phyloP scores from a whole-genome alignment of 92 coral and sea anemone genomes.

The Actinernus sp. region DNA sequence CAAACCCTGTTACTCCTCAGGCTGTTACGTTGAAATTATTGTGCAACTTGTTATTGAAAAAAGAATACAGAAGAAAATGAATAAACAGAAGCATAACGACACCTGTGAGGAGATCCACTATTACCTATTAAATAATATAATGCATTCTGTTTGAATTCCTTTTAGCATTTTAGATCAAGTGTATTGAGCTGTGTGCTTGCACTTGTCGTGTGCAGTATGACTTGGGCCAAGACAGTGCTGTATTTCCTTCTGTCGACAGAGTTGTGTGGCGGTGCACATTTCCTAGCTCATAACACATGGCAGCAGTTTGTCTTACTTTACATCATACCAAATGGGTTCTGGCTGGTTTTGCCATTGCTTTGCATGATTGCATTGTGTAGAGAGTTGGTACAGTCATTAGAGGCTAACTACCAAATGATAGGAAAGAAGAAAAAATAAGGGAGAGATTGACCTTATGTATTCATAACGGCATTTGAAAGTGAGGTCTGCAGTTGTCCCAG shows the following conservation, averaged over 20 bases:
- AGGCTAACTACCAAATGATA: not conserved
- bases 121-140: too few relatives aligned
- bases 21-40: too few relatives aligned
- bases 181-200: conserved; percentile 21
- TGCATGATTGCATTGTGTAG: conserved; percentile 27
- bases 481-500: too few relatives aligned
- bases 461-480: too few relatives aligned
- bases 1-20: too few relatives aligned
- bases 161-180: conserved; percentile 22
- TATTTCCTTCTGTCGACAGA: conserved; percentile 43
- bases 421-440: not conserved
- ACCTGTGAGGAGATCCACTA: too few relatives aligned
- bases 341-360: conserved; percentile 61
- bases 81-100: too few relatives aligned
- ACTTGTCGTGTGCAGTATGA: conserved; percentile 66
- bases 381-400: not conserved
- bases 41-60: too few relatives aligned
- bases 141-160: not conserved
- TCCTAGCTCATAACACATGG: conserved; percentile 28
- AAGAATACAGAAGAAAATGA: too few relatives aligned
- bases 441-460: too few relatives aligned
- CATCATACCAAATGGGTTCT: conserved; percentile 61
- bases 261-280: conserved; percentile 55
- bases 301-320: conserved; percentile 15
- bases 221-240: conserved; percentile 59